Evolutionary conservation across 2,797 vertebrate species (phyloP), one percentile per base, ranked within the genome.

Genomic region (Myotis daubentonii): DNA sequence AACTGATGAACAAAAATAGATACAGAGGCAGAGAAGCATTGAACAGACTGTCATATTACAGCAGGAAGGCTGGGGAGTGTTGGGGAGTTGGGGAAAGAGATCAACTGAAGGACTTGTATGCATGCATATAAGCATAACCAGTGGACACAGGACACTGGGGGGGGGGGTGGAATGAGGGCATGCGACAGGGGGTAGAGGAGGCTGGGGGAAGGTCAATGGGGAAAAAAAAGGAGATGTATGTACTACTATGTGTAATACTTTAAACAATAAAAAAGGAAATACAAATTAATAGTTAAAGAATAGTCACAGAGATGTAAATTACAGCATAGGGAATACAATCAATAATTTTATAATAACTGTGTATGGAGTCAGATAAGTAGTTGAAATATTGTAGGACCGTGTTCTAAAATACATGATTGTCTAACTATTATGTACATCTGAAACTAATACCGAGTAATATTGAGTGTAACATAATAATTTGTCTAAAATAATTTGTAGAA

Each of bases 401-500:
- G 53, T 22, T 78, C 49, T 78, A 36, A 78, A 36, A 12, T 78
- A 36, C 13, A 78, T 20, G n/a, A 36, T 13, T 78, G 75, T 78
- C 49, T 25, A 55, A 53, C 75, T 36, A 33, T 51, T 51, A 6
- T 78, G 22, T 78, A 78, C n/a, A 78, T 15, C 12, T 78, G 75
- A 25, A 78, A 55, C 20, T 36, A 78, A 78, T 36, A 78, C 4
- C 25, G n/a, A 78, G 36, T 78, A 36, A 78, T 53, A 55, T 78
- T 78, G 51, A 78, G 23, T 78, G 20, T 36, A 55, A 55, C 55
- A 33, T 25, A 41, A 33, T 19, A 84, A 36, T 20, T 86, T 78
- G 2, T 23, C 41, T 93, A 47, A 92, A 78, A 23, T 53, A 71
- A 49, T 66, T 79, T 91, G n/a, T 51, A 38, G 25, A 90, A 83